phyloP scores from a whole-genome alignment of 2,797 vertebrate species.

The Enteromius paludinosus region DNA sequence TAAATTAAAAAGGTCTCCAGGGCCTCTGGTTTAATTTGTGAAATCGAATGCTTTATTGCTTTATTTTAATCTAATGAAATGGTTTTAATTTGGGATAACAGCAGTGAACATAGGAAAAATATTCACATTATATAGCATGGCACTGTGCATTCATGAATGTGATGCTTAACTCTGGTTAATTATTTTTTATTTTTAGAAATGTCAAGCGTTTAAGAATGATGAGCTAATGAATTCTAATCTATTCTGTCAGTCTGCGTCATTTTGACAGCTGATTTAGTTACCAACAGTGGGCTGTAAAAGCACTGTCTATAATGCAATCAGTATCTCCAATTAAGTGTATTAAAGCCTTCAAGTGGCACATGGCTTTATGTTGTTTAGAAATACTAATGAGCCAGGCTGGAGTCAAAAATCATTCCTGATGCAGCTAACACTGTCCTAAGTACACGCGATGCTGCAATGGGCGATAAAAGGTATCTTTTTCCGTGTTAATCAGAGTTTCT shows the following conservation, averaged over 20 bases:
- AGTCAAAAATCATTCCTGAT: slow-evolving; percentile 67
- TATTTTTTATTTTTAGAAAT: background rate
- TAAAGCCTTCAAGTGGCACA: background rate
- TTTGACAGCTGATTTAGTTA: background rate
- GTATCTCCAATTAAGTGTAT: background rate
- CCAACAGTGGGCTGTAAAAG: background rate
- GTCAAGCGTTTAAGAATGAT: background rate
- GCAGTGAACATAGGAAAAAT: background rate
- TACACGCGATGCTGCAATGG: no score
- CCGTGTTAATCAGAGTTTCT: no score
- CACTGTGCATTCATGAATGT: background rate
- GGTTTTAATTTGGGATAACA: background rate
- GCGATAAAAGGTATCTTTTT: no score
- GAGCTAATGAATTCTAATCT: background rate
- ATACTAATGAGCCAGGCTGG: slow-evolving; percentile 51
- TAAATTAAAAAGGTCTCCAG: slow-evolving; percentile 5
- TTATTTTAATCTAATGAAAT: background rate
- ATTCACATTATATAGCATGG: background rate
- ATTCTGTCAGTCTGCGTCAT: background rate
- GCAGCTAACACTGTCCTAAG: slow-evolving; percentile 59
- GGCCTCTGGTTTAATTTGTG: slow-evolving; percentile 30
- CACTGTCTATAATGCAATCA: background rate
- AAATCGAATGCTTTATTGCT: slow-evolving; percentile 8
- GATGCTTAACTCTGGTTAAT: background rate
- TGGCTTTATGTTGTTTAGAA: background rate